Conservation (phyloP, 1,140 invertebrate genomes). For the Caenorhabditis brenneri region DNA sequence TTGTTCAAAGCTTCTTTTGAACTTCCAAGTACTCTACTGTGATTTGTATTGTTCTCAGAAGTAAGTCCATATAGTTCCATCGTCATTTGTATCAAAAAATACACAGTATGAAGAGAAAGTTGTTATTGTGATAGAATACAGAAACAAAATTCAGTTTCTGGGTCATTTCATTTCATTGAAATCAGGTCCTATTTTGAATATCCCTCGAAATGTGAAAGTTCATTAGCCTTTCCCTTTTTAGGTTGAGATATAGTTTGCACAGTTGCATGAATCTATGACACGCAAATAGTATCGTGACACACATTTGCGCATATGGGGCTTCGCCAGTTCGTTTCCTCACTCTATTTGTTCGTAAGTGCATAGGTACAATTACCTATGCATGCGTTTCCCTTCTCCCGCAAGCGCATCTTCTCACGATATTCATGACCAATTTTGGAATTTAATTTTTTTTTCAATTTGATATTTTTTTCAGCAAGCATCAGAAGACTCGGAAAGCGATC, state of each 20-base stretch:
- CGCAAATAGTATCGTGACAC: constrained; percentile 43
- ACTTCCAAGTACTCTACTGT: too few species aligned
- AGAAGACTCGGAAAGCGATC: constrained; percentile 49
- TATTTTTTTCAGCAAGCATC: constrained; percentile 43
- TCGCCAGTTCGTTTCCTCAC: neutral
- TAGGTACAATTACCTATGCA: constrained; percentile 41
- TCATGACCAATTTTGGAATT: neutral
- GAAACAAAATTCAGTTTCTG: too few species aligned
- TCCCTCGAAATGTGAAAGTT: neutral
- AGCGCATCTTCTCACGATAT: constrained; percentile 37
- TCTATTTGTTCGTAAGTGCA: constrained; percentile 29
- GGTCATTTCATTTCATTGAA: too few species aligned
- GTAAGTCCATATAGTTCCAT: too few species aligned
- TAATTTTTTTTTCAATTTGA: neutral
- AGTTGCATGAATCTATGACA: constrained; percentile 43
- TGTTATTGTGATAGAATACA: too few species aligned
- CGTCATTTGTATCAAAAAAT: too few species aligned
- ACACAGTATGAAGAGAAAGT: too few species aligned
- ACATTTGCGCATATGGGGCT: constrained; percentile 39
- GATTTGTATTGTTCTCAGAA: too few species aligned
- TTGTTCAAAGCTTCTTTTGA: too few species aligned
- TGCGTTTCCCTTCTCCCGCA: neutral
- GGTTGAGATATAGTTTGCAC: constrained; percentile 42
- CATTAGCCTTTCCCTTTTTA: constrained; percentile 18
- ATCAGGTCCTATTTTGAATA: too few species aligned